A percentile compares a stretch with the other conserved stretches of the same genome.
Conservation (phyloP, 1,140 invertebrate species). For the Drosophila gunungcola region DNA sequence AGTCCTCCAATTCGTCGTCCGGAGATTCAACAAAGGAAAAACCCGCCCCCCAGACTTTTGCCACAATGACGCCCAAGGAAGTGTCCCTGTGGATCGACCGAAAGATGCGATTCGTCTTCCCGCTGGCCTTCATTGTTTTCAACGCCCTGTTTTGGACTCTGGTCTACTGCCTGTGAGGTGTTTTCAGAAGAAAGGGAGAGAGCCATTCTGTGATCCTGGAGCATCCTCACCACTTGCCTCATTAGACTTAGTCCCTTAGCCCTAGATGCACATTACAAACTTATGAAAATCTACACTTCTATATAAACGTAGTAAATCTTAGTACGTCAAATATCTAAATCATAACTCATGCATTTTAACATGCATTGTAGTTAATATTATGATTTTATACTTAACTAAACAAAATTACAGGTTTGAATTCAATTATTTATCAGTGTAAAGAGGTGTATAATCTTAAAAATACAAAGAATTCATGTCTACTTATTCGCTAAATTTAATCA, state of each 20-base stretch:
- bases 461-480: too few relatives aligned
- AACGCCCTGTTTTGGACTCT: slow-evolving; percentile 94
- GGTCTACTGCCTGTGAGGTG: slow-evolving; percentile 85
- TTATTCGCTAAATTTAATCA: too few relatives aligned
- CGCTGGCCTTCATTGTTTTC: slow-evolving; percentile 91
- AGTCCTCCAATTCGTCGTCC: slow-evolving; percentile 40
- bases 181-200: background rate
- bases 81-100: slow-evolving; percentile 93
- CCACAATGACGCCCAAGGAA: slow-evolving; percentile 94
- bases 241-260: slow-evolving; percentile 22
- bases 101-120: slow-evolving; percentile 92
- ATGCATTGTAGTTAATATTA: too few relatives aligned
- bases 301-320: too few relatives aligned
- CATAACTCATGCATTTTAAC: too few relatives aligned
- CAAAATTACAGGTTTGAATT: too few relatives aligned
- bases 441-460: too few relatives aligned
- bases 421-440: too few relatives aligned
- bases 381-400: too few relatives aligned
- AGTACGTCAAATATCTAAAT: too few relatives aligned
- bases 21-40: slow-evolving; percentile 41
- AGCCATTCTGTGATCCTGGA: slow-evolving; percentile 50
- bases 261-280: too few relatives aligned
- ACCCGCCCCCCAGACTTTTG: slow-evolving; percentile 78
- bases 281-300: too few relatives aligned
- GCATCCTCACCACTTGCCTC: slow-evolving; percentile 38